Base-by-base conservation (phyloP, 2,113 vertebrate species). In the Tachuris rubrigastra region DNA sequence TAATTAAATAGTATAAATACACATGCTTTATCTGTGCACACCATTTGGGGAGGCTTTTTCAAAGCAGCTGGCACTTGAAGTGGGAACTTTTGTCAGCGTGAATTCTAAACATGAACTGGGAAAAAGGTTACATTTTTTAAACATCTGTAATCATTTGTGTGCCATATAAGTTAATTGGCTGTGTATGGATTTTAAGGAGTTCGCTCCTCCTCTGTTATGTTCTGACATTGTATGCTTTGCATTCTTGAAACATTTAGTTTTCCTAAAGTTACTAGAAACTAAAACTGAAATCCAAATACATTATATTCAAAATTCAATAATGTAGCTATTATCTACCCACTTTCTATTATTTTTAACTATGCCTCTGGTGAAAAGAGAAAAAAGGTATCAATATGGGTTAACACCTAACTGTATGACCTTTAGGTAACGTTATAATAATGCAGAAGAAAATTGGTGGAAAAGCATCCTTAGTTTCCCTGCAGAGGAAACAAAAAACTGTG, bases 71-170 rank as follows among this genome's bases (percentile, higher is more conserved):
- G 60, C 17, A 31, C 73, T 83, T 37, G 50, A 80, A 90, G 55
- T 16, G n/a, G 73, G 67, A 85, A 14, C 86, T 96, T 96, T 87
- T 90, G 37, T 80, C 49, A 86, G 46, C 78, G 73, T 7, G 21
- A 91, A 81, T 93, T 96, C 58, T 69, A 92, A 86, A 85, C 56
- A 63, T 72, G 75, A 92, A 83, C 75, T 49, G 33, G 50, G 59
- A 79, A 94, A 95, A 96, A 95, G 76, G 90, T 96, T 95, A 92
- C 67, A 56, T 94, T 95, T 92, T 79, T 90, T 35, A 83, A 97
- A 97, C 96, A 97, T 97, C 97, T 97, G 96, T 88, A 96, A 96
- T 95, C 90, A 88, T 96, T 98, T 96, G 81, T 82, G 66, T 60
- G 72, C 93, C 58, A 47, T 89, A 53, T 58, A 47, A 95, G 79